phyloP scores from a whole-genome alignment of 1,140 invertebrate species.

The Drosophila mayri region DNA sequence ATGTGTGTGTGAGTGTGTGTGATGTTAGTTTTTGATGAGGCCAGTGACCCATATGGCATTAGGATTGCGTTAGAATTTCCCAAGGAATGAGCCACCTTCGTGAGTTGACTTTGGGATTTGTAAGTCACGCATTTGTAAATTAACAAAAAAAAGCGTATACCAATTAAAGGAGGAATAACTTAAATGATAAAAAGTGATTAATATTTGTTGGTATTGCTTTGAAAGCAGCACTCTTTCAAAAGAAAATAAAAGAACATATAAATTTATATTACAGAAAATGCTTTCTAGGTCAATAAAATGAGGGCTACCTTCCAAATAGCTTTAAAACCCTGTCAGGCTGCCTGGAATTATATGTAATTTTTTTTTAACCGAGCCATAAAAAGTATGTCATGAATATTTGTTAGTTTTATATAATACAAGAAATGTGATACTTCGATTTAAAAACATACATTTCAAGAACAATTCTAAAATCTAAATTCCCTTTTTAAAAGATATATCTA shows the following conservation, averaged over 20 bases:
- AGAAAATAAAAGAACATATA: no score
- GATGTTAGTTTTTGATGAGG: constrained; percentile 41
- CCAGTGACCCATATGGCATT: constrained; percentile 21
- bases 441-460: background rate
- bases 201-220: background rate
- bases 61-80: background rate
- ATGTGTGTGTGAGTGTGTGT: constrained; percentile 20
- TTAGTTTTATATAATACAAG: background rate
- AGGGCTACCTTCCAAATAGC: background rate
- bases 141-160: no score
- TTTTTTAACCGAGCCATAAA: background rate
- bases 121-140: constrained; percentile 8
- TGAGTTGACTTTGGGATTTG: constrained; percentile 4
- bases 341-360: background rate
- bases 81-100: background rate
- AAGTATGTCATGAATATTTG: background rate
- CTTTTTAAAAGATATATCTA: background rate
- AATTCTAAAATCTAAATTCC: background rate
- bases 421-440: background rate
- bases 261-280: no score
- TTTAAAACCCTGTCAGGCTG: background rate
- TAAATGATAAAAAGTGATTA: background rate
- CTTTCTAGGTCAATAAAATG: background rate
- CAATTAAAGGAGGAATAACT: background rate
- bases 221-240: no score